Evolutionary conservation across 2,113 vertebrate genomes (phyloP).

Genomic region (Peromyscus californicus): DNA sequence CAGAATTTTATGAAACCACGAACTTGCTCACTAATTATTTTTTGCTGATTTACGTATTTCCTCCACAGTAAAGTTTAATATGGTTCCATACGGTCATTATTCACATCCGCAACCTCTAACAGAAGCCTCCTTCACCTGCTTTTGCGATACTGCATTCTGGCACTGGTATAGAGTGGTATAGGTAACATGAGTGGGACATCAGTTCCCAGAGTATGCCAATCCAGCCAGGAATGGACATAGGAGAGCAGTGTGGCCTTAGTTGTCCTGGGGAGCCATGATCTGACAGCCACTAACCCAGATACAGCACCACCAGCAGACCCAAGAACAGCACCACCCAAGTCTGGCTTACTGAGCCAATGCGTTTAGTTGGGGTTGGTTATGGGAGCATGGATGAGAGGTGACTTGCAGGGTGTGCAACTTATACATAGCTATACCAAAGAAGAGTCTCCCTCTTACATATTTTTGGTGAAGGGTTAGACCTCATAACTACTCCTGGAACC

Average conservation of each 20-base stretch:
- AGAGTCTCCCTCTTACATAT: neutral
- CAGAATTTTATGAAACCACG: neutral
- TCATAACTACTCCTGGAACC: too few species aligned
- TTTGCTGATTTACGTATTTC: neutral
- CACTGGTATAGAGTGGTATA: neutral
- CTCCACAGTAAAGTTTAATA: neutral
- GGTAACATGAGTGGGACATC: neutral
- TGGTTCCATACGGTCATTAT: neutral
- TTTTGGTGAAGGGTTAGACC: neutral
- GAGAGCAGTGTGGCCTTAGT: neutral
- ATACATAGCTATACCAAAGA: neutral
- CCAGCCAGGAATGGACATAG: neutral
- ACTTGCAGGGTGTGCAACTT: neutral
- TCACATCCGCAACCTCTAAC: neutral
- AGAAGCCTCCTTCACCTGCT: neutral
- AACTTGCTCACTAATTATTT: neutral
- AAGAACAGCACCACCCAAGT: neutral
- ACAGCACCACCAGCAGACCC: neutral
- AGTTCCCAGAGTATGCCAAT: neutral
- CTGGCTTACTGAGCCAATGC: neutral
- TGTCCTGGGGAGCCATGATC: neutral
- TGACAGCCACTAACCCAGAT: neutral
- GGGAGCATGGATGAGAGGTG: neutral
- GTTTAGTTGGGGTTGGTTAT: neutral
- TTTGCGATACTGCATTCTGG: neutral